These are phyloP conservation scores for Platorchestia sp. DNA, from an alignment of 1,140 invertebrate genomes.

Conservation along the genomic window DNA sequence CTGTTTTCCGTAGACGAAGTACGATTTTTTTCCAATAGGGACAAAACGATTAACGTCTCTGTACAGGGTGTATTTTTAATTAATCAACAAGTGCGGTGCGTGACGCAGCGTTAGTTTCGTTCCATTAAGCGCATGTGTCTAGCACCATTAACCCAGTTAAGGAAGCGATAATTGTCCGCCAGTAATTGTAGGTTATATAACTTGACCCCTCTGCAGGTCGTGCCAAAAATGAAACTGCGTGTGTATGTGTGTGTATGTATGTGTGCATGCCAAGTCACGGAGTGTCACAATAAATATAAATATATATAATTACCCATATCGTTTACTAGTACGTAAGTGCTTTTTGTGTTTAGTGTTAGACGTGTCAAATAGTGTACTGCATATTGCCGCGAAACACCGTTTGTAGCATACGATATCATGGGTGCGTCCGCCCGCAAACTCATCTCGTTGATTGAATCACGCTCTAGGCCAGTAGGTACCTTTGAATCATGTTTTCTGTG, in stretches of 20 bases:
- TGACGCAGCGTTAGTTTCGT: background rate
- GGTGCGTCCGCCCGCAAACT: background rate
- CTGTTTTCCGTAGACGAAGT: background rate
- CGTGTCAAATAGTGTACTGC: background rate
- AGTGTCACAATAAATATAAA: slow-evolving; percentile 22
- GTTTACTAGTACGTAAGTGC: background rate
- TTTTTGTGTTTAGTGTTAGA: background rate
- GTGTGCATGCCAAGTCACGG: background rate
- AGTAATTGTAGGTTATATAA: background rate
- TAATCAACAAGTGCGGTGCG: background rate
- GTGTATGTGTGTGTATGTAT: too few relatives aligned
- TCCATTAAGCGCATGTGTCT: background rate
- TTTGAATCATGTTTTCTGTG: slow-evolving; percentile 34
- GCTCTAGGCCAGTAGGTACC: background rate
- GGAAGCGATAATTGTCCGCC: background rate
- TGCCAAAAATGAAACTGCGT: background rate
- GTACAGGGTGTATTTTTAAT: slow-evolving; percentile 42
- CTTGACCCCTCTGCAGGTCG: background rate
- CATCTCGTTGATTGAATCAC: slow-evolving; percentile 17
- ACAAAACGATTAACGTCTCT: background rate
- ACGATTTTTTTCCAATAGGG: background rate
- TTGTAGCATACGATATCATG: background rate
- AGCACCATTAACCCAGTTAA: background rate
- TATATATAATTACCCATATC: slow-evolving; percentile 4
- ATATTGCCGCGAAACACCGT: slow-evolving; percentile 19